phyloP scores from a whole-genome alignment of 2,113 vertebrate genomes.

The Podarcis raffonei region DNA sequence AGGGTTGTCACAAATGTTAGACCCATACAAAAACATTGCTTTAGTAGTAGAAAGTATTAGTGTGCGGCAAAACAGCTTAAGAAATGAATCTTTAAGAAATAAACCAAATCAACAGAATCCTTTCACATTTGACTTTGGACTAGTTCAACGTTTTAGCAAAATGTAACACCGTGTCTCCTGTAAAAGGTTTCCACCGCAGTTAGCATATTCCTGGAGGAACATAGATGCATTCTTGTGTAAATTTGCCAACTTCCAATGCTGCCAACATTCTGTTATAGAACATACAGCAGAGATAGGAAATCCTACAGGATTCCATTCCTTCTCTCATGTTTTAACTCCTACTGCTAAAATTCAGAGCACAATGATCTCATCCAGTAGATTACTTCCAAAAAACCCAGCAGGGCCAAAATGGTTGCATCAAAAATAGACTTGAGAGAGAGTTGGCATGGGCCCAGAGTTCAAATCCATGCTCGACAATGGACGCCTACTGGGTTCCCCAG shows the following conservation, averaged over 20 bases:
- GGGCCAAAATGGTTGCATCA: slow-evolving; percentile 11
- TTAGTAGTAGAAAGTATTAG: slow-evolving; percentile 1
- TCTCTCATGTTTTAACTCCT: slow-evolving; percentile 1
- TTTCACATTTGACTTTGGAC: slow-evolving; percentile 32
- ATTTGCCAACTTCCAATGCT: background rate
- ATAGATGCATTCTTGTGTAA: slow-evolving; percentile 40
- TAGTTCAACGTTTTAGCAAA: slow-evolving; percentile 43
- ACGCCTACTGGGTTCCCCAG: background rate
- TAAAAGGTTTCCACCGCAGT: slow-evolving; percentile 25
- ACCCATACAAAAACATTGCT: slow-evolving; percentile 17
- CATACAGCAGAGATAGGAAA: background rate
- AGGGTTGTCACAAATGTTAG: slow-evolving; percentile 31
- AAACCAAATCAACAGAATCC: slow-evolving; percentile 38
- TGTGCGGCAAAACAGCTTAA: slow-evolving; percentile 29
- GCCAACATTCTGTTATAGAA: background rate
- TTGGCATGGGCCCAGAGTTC: background rate
- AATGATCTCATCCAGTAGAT: background rate
- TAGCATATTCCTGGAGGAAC: slow-evolving; percentile 16
- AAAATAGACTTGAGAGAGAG: slow-evolving; percentile 5
- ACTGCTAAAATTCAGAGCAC: too few species aligned
- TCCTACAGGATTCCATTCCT: background rate
- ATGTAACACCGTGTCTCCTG: slow-evolving; percentile 12
- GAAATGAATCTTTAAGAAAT: slow-evolving; percentile 35
- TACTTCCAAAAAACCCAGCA: slow-evolving; percentile 16
- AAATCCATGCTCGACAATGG: background rate